A percentile compares a stretch with the other conserved stretches of the same genome.
phyloP scores from a whole-genome alignment of 2,888 invertebrate species.

The Synanthedon vespiformis region DNA sequence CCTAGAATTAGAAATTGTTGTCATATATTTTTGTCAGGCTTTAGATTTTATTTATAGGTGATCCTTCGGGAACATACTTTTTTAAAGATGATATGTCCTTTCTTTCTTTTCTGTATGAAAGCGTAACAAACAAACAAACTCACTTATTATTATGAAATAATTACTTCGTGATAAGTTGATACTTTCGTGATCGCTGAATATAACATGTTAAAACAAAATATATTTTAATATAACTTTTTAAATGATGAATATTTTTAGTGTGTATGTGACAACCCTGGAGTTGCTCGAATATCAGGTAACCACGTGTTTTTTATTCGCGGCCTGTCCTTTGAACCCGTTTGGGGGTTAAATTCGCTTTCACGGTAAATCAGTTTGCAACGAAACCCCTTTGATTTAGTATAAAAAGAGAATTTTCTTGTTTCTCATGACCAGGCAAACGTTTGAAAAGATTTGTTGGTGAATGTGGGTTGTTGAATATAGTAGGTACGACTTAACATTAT shows the following conservation, averaged over 20 bases:
- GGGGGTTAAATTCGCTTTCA: constrained; percentile 39
- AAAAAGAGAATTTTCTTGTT: constrained; percentile 30
- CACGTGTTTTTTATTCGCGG: constrained; percentile 29
- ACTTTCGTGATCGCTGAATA: no score
- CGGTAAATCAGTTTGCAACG: constrained; percentile 37
- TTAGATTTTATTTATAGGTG: constrained; percentile 4
- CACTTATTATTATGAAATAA: no score
- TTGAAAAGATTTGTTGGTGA: constrained; percentile 21
- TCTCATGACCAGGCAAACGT: constrained; percentile 29
- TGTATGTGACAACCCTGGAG: constrained; percentile 1
- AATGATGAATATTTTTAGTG: neutral
- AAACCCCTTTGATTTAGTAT: constrained; percentile 40
- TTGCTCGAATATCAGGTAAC: constrained; percentile 30
- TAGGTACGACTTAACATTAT: no score
- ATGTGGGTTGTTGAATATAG: no score
- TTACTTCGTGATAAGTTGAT: no score
- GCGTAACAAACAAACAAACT: no score
- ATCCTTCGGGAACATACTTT: no score
- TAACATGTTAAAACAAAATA: no score
- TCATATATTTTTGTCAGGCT: no score
- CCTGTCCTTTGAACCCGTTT: constrained; percentile 31
- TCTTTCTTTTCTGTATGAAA: no score
- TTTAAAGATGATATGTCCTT: no score
- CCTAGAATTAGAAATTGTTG: no score
- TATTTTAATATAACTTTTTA: constrained; percentile 7